These are phyloP conservation scores for Sterrhoptilus dennistouni DNA, from an alignment of 2,113 vertebrate species.

Conservation along the genomic window DNA sequence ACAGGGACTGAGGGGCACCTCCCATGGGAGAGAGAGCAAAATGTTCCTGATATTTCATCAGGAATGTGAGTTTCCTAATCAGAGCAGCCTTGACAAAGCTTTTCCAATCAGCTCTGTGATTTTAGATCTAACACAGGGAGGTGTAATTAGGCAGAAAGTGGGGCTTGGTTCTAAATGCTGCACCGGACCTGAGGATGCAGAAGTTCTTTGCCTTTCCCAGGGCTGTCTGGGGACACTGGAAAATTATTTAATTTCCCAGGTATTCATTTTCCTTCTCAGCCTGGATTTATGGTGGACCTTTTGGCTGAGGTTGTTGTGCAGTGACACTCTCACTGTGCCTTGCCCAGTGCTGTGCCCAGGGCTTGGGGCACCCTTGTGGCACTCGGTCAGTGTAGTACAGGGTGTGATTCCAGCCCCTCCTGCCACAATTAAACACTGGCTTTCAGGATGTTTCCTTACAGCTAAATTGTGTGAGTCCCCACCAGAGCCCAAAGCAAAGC, in stretches of 20 bases:
- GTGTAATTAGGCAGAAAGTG: neutral
- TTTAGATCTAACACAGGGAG: neutral
- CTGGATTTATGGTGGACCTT: neutral
- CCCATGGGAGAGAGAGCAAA: neutral
- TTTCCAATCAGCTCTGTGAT: neutral
- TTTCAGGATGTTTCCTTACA: neutral
- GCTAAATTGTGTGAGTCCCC: neutral
- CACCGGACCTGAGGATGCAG: neutral
- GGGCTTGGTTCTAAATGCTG: neutral
- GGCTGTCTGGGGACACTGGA: neutral
- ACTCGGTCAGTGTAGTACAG: accelerated
- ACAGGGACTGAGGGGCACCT: neutral
- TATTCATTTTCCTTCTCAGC: neutral
- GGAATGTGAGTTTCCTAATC: neutral
- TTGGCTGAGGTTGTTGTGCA: neutral
- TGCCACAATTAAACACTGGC: neutral
- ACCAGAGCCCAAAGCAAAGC: neutral
- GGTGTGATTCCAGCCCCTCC: neutral
- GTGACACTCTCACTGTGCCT: neutral
- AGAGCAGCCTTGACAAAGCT: neutral
- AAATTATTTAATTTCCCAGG: neutral
- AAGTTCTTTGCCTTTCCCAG: neutral
- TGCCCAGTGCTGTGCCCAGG: neutral
- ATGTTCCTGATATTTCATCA: accelerated
- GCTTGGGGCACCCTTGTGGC: accelerated